These are phyloP conservation scores for Oegoconia quadripuncta DNA, from an alignment of 2,888 invertebrate species.

Conservation along the genomic window DNA sequence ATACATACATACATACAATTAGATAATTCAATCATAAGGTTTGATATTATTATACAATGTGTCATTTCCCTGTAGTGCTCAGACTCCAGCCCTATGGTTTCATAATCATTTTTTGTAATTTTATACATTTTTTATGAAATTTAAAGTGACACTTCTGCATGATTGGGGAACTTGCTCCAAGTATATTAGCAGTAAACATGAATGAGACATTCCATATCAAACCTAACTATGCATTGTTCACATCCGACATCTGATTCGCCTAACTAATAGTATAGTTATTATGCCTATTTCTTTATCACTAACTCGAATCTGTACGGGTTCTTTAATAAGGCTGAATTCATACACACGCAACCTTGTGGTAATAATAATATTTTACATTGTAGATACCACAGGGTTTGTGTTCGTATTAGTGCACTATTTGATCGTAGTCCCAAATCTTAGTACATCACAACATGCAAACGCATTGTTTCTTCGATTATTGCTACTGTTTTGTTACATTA, in stretches of 20 bases:
- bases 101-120: conserved; percentile 74
- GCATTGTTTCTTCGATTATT: not conserved
- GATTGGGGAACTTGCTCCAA: conserved; percentile 51
- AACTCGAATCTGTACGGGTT: too few relatives aligned
- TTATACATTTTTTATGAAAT: conserved; percentile 76
- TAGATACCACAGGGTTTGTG: not conserved
- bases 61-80: conserved; percentile 55
- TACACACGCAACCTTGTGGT: too few relatives aligned
- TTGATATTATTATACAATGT: conserved; percentile 70
- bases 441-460: conserved; percentile 11
- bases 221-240: conserved; percentile 26
- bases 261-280: not conserved
- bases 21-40: conserved; percentile 55
- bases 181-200: conserved; percentile 61
- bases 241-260: not conserved
- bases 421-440: conserved; percentile 3
- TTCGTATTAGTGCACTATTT: not conserved
- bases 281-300: too few relatives aligned
- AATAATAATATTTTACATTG: too few relatives aligned
- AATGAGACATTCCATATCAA: conserved; percentile 79
- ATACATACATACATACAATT: conserved; percentile 54
- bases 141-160: conserved; percentile 63
- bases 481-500: not conserved
- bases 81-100: conserved; percentile 62
- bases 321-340: too few relatives aligned